Percentiles rank a stretch among this genome's conserved stretches.
These are phyloP conservation scores for Pachycephus smyrnensis DNA, from an alignment of 2,888 invertebrate species.

Conservation along the genomic window DNA sequence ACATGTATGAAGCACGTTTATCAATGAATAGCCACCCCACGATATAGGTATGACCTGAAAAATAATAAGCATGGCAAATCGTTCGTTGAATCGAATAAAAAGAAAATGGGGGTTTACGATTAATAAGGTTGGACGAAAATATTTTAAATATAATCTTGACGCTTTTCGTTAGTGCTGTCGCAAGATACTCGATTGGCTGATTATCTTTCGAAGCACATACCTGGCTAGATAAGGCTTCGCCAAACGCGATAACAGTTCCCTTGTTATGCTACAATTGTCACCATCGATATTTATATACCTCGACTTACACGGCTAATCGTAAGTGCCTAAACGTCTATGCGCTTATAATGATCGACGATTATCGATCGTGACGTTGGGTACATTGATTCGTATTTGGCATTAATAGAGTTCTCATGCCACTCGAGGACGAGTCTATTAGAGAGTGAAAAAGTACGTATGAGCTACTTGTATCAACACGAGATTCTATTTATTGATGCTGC, in stretches of 20 bases:
- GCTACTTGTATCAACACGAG: background rate
- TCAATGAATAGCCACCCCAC: background rate
- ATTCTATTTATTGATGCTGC: background rate
- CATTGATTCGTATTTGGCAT: background rate
- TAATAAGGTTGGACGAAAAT: background rate
- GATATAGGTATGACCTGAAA: background rate
- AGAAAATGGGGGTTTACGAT: background rate
- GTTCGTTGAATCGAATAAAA: background rate
- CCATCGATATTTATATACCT: constrained; percentile 13
- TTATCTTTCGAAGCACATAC: background rate
- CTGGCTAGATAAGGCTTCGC: constrained; percentile 8
- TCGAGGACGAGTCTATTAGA: background rate
- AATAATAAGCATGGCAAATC: background rate
- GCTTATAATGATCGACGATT: background rate
- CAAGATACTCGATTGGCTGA: background rate
- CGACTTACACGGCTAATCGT: background rate
- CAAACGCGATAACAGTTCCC: constrained; percentile 13
- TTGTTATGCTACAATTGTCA: constrained; percentile 12
- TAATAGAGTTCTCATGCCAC: background rate
- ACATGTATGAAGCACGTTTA: constrained; percentile 8
- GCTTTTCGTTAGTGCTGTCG: background rate
- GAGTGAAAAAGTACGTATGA: background rate
- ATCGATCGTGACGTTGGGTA: background rate
- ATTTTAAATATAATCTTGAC: background rate
- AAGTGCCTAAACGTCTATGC: background rate